Evolutionary conservation across 1,140 invertebrate genomes (phyloP), one percentile per base, ranked within the genome.

Genomic region (Helicoverpa zea): DNA sequence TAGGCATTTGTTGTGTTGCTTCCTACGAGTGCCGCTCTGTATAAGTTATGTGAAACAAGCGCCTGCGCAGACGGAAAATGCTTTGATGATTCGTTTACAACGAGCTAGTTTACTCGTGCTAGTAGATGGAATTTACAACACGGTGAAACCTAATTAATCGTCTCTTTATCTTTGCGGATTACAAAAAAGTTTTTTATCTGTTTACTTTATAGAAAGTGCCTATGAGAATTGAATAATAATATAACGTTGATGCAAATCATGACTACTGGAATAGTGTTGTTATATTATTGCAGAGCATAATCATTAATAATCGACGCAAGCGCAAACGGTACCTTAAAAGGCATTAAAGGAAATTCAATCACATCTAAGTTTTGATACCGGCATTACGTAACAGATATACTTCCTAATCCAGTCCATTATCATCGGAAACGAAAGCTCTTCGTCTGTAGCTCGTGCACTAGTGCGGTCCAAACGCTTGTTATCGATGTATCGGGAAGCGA

Each of bases 401-500:
- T 77, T 63, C 75, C 61, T 77, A 77, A 77, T 61, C 12, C 61
- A 64, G 61, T 64, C 61, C 61, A 77, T 64, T 77, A 77, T 77
- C 75, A 77, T 77, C 75, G 18, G 61, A 77, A 77, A 64, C 75
- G 75, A 77, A 77, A 77, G 75, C 63, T 51, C 52, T 63, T 58
- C 68, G 66, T 49, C 13, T 73, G 56, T 64, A 49, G 35, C 68
- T 49, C 43, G 59, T 52, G 56, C 35, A 68, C 77, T 83, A 80
- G 84, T 79, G 72, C 79, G 63, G 66, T 84, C 51, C 80, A 78
- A 87, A 86, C 84, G 82, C 63, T 72, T 74, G 64, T 79, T 86
- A 88, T 87, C 83, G 85, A 84, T 86, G 84, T 80, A 90, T 89
- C 86, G 86, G 88, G 87, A 89, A 89, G 86, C 87, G 84, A 87